Conservation (phyloP, 2,888 invertebrate genomes). For the Parasteatoda lunata region DNA sequence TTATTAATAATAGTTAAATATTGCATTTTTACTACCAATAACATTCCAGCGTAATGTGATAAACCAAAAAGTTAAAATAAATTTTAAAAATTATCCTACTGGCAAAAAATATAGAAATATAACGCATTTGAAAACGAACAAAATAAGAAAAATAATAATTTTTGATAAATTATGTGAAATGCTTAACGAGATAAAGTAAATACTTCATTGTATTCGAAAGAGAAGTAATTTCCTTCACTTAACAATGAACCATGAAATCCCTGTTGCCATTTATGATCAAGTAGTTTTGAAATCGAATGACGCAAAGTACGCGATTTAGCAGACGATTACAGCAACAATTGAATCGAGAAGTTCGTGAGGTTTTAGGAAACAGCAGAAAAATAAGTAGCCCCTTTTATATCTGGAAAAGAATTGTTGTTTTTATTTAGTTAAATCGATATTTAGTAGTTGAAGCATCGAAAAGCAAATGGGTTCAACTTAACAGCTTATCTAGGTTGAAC, state of each 20-base stretch:
- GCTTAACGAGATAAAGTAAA: background rate
- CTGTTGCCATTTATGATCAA: constrained; percentile 30
- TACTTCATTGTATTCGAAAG: background rate
- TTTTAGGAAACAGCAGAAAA: background rate
- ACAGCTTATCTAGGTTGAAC: background rate
- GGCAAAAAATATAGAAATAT: no score
- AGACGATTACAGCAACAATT: constrained; percentile 2
- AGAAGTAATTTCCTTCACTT: constrained; percentile 13
- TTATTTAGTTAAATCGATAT: background rate
- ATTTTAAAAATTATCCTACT: no score
- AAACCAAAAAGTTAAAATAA: no score
- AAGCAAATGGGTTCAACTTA: background rate
- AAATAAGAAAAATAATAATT: background rate
- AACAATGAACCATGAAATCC: background rate
- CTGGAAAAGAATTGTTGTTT: background rate
- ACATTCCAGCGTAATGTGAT: no score
- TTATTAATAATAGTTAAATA: no score
- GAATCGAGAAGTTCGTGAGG: background rate
- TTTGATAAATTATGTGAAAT: background rate
- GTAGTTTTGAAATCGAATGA: constrained; percentile 31
- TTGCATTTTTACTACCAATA: no score
- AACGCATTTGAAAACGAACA: background rate
- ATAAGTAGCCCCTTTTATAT: background rate
- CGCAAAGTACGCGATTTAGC: background rate
- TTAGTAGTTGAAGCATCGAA: background rate